Evolutionary conservation across 1,140 invertebrate genomes (phyloP), one percentile per base, ranked within the genome.

Genomic region (Steinernema khuongi): DNA sequence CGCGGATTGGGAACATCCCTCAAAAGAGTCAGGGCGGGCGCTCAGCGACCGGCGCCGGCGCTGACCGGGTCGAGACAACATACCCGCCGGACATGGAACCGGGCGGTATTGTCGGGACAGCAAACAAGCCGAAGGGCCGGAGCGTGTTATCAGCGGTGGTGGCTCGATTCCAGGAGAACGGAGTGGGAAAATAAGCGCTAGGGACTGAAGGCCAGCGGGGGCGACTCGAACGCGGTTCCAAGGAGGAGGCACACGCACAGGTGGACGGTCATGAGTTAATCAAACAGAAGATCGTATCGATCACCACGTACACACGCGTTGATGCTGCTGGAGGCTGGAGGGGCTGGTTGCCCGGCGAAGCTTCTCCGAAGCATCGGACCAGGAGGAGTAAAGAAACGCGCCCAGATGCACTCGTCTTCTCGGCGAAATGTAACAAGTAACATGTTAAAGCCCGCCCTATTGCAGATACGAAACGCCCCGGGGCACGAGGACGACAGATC

Each of bases 341-440:
- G n/a, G n/a, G n/a, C n/a, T n/a, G n/a, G n/a, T n/a, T n/a, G n/a
- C n/a, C n/a, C n/a, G n/a, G n/a, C n/a, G n/a, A n/a, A n/a, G n/a
- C n/a, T n/a, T n/a, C n/a, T n/a, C n/a, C n/a, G n/a, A n/a, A n/a
- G n/a, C n/a, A n/a, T n/a, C n/a, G n/a, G n/a, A n/a, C n/a, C n/a
- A n/a, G n/a, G 50, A 60, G 50, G 50, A 60, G 11, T 14, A 60
- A 60, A 60, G 50, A 60, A 60, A 11, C n/a, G 36, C 36, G 50
- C 50, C 14, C 50, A 4, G 22, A 60, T 60, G 50, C 50, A 60
- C 50, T 60, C 50, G 2, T 60, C 50, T 60, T 60, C 50, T 60
- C 50, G 50, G 4, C 26, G 50, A 60, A 60, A 60, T 60, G 50
- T 60, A 60, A 60, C 50, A 60, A 60, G 50, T 60, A 60, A 60